Percentiles rank a stretch among this genome's conserved stretches.
Conservation (phyloP, 2,113 vertebrate genomes). For the Tonatia bakeri region DNA sequence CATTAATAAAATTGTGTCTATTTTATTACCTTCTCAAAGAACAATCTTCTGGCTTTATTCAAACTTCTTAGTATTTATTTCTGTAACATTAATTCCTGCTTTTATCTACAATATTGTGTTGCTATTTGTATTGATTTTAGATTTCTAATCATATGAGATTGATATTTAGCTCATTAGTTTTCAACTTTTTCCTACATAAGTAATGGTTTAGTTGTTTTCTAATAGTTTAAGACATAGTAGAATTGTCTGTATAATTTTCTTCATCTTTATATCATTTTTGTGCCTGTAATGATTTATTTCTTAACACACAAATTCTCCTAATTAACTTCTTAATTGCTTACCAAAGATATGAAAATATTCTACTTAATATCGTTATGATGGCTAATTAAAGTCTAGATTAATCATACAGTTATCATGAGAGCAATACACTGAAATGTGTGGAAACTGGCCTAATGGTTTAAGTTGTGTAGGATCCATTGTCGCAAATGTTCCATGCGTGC, state of each 20-base stretch:
- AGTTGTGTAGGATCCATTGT: background rate
- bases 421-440: background rate
- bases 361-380: background rate
- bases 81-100: background rate
- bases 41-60: background rate
- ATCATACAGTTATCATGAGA: background rate
- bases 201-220: background rate
- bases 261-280: background rate
- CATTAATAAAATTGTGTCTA: background rate
- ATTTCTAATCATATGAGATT: background rate
- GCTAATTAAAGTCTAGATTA: background rate
- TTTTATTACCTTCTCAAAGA: background rate
- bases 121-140: background rate
- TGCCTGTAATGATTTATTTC: background rate
- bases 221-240: background rate
- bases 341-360: background rate
- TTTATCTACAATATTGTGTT: background rate
- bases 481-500: background rate
- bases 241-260: background rate
- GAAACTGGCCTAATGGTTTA: background rate
- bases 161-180: background rate
- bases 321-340: background rate
- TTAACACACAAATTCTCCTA: background rate
- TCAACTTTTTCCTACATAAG: background rate
- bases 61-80: background rate